phyloP scores from a whole-genome alignment of 2,797 vertebrate species.

The Acrossocheilus wenchowensis region DNA sequence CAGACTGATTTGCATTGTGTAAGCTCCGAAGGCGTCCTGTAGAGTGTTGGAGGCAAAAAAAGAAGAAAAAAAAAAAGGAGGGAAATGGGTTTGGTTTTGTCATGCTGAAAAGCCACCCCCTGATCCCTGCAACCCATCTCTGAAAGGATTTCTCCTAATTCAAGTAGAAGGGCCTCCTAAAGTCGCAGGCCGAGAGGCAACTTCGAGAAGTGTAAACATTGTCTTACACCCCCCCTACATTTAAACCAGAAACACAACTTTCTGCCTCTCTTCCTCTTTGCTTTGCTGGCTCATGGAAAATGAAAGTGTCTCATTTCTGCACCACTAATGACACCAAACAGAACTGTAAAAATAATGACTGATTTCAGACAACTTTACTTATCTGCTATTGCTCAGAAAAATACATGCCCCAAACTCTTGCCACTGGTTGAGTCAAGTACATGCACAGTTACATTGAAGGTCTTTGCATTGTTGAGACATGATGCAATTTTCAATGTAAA shows the following conservation, averaged over 20 bases:
- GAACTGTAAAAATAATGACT: not conserved
- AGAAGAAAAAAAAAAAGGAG: constrained; percentile 62
- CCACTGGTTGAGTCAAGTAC: not conserved
- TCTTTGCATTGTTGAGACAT: not conserved
- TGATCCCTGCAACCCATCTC: constrained; percentile 41
- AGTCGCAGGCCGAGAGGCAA: constrained; percentile 69
- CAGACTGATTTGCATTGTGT: constrained; percentile 89
- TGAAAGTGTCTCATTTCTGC: not conserved
- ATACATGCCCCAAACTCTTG: not conserved
- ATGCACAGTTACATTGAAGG: not conserved
- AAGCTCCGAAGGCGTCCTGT: constrained; percentile 79
- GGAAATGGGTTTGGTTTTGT: constrained; percentile 75
- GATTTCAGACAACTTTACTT: not conserved
- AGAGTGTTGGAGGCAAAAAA: constrained; percentile 75
- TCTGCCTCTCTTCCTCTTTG: constrained; percentile 19
- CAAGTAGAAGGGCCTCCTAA: constrained; percentile 73
- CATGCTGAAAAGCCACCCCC: constrained; percentile 77
- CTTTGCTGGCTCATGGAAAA: not conserved
- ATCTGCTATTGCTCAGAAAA: not conserved
- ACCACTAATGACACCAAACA: not conserved
- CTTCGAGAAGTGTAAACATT: constrained; percentile 69
- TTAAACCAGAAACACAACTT: constrained; percentile 35
- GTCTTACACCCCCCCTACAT: constrained; percentile 24
- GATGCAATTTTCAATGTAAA: not conserved
- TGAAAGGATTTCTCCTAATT: constrained; percentile 75